These are phyloP conservation scores for Anisognathus igniventris DNA, from an alignment of 2,797 vertebrate species.

Conservation along the genomic window DNA sequence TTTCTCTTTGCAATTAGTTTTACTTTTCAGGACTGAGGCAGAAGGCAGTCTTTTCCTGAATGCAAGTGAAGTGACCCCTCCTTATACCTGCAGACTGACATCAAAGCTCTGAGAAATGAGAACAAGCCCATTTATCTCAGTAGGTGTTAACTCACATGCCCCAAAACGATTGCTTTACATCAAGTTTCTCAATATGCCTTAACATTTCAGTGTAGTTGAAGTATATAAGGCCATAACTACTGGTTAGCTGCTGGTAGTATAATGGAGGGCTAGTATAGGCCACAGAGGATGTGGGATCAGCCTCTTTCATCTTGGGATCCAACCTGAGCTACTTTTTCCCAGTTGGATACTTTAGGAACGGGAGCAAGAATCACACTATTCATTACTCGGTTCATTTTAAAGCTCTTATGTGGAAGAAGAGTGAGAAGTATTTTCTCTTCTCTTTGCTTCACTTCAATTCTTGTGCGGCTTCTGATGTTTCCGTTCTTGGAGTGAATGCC, in stretches of 20 bases:
- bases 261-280: background rate
- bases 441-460: background rate
- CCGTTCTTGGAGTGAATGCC: background rate
- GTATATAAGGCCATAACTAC: background rate
- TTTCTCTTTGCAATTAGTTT: background rate
- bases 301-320: background rate
- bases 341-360: background rate
- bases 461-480: background rate
- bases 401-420: background rate
- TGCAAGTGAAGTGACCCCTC: background rate
- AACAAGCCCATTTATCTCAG: background rate
- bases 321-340: background rate
- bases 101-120: background rate
- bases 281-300: background rate
- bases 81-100: background rate
- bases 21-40: background rate
- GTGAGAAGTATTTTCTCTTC: background rate
- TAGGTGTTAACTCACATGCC: background rate
- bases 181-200: background rate
- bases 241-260: background rate
- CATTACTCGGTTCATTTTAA: background rate
- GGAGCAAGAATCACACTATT: rapidly evolving
- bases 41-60: background rate
- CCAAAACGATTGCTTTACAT: background rate
- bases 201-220: background rate